Base-by-base conservation (phyloP, 2,113 vertebrate genomes). In the Podilymbus podiceps region DNA sequence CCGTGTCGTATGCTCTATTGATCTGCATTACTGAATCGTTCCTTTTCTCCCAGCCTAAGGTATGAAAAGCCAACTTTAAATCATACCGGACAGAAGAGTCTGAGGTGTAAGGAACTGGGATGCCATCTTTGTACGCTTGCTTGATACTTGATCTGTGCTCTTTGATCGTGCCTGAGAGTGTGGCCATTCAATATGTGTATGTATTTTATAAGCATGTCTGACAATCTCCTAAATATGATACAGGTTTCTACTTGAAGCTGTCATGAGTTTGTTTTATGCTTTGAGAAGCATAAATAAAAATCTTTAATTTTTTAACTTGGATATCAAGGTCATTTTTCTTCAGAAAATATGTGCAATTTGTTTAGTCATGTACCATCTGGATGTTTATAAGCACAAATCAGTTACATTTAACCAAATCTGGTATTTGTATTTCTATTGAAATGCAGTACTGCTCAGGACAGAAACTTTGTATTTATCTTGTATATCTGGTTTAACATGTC, bases 311-410 rank as follows among this genome's bases (percentile, higher is more conserved):
- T 97, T 96, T 38, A 95, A 73, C 84, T 95, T 92, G 73, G 80
- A 82, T 95, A 97, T 96, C 96, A 97, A 84, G 97, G 97, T 97
- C 97, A 91, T 94, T 92, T 97, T 95, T 97, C 96, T 91, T 88
- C 96, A 89, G 94, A 95, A 97, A 97, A 97, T 84, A 97, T 96
- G 95, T 95, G 91, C 93, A 94, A 91, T 95, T 95, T 97, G 97
- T 97, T 97, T 97, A 97, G 92, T 97, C 95, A 93, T 97, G 91
- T 92, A 93, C 96, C 96, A 97, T 97, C 97, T 97, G 97, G 97
- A 89, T 97, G 93, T 96, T 97, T 96, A 94, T 95, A 96, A 93
- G 94, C 91, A 95, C 81, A 83, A 96, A 97, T 96, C 92, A 93
- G 84, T 91, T 94, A 82, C 14, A 85, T 95, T 92, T 95, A 96